Percentiles rank a stretch among this genome's conserved stretches.
These are phyloP conservation scores for Excalfactoria chinensis DNA, from an alignment of 2,113 vertebrate genomes.

Conservation along the genomic window DNA sequence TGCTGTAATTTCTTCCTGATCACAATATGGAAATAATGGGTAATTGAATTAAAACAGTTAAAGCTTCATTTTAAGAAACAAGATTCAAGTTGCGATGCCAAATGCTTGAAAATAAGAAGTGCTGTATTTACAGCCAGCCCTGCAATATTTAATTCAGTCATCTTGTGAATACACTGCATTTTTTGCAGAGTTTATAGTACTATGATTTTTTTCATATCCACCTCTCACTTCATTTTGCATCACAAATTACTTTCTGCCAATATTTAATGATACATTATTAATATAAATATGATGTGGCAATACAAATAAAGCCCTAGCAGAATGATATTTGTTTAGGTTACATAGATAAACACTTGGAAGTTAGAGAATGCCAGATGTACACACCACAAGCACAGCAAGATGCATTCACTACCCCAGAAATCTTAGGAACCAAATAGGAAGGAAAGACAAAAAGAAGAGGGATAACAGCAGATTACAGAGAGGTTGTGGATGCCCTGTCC, in stretches of 20 bases:
- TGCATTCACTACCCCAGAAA: background rate
- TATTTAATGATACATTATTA: background rate
- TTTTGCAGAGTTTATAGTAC: background rate
- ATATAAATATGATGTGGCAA: background rate
- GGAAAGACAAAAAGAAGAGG: slow-evolving; percentile 1
- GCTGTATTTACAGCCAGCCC: background rate
- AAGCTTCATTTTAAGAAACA: background rate
- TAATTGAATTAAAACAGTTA: background rate
- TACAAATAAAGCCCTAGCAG: background rate
- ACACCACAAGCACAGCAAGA: background rate
- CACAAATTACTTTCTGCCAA: background rate
- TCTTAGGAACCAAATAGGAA: background rate
- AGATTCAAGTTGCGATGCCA: background rate
- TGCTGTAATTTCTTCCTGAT: background rate
- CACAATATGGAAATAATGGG: background rate
- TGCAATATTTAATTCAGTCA: background rate
- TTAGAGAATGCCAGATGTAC: background rate
- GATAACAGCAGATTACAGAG: background rate
- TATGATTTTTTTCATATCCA: background rate
- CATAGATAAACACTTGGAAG: background rate
- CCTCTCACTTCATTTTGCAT: background rate
- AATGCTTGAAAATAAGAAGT: background rate
- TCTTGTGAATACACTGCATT: background rate
- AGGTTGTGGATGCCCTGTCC: no score
- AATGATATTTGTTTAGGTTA: background rate